Evolutionary conservation across 2,888 invertebrate species (phyloP).

Genomic region (Melanotus villosus): DNA sequence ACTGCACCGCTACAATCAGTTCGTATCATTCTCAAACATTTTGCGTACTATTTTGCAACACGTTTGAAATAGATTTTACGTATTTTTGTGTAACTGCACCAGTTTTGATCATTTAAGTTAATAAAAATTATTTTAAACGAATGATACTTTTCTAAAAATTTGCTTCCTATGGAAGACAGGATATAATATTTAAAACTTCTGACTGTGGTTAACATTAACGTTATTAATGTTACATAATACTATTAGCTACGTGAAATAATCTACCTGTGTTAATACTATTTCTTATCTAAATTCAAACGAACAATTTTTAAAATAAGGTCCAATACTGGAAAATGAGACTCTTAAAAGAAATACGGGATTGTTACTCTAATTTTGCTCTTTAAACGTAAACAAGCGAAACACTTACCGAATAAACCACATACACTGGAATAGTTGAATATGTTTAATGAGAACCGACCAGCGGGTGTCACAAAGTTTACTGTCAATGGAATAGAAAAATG

Average conservation of each 20-base stretch:
- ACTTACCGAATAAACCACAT: not conserved
- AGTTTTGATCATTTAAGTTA: constrained; percentile 7
- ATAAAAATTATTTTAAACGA: not conserved
- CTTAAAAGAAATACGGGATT: not conserved
- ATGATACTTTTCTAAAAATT: not conserved
- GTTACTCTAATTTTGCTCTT: not conserved
- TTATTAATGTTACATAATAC: constrained; percentile 8
- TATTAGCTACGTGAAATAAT: constrained; percentile 6
- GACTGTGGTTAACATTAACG: constrained; percentile 7
- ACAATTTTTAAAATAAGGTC: not conserved
- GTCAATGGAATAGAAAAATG: constrained; percentile 24
- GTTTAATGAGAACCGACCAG: constrained; percentile 43
- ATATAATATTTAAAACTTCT: constrained; percentile 4
- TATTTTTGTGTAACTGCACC: constrained; percentile 10
- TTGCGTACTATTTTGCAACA: constrained; percentile 5
- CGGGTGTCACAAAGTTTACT: constrained; percentile 36
- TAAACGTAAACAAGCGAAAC: not conserved
- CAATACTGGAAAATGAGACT: not conserved
- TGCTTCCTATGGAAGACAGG: constrained; percentile 21
- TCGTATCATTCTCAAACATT: constrained; percentile 16
- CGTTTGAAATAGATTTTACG: constrained; percentile 3
- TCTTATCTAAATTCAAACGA: constrained; percentile 4
- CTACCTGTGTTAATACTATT: constrained; percentile 7
- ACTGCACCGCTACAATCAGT: constrained; percentile 35
- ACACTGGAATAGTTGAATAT: constrained; percentile 16